These are phyloP conservation scores for Venturia canescens DNA, from an alignment of 1,140 invertebrate species.

Conservation along the genomic window DNA sequence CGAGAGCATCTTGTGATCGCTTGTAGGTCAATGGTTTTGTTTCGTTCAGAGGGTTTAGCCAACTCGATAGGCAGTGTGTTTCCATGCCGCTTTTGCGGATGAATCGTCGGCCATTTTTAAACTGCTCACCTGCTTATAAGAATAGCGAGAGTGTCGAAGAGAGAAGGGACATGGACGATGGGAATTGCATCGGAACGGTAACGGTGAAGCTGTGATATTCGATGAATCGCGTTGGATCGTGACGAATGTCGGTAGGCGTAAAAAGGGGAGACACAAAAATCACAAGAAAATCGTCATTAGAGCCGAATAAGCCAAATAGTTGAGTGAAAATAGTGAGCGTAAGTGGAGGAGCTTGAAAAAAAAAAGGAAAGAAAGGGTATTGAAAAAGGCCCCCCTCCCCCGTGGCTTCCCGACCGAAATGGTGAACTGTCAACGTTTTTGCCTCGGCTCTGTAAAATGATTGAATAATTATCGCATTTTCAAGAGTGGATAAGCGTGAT, in stretches of 20 bases:
- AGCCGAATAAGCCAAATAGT: neutral
- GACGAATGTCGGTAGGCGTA: slow-evolving; percentile 30
- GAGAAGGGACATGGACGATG: slow-evolving; percentile 53
- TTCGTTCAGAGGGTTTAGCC: neutral
- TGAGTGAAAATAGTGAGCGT: neutral
- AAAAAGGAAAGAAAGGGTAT: slow-evolving; percentile 25
- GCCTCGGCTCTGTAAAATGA: slow-evolving; percentile 36
- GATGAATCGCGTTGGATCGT: slow-evolving; percentile 51
- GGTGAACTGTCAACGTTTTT: slow-evolving; percentile 67
- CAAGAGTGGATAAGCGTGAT: neutral
- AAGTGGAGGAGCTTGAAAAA: neutral
- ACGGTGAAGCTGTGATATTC: slow-evolving; percentile 49
- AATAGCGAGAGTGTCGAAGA: slow-evolving; percentile 46
- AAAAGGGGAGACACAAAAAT: slow-evolving; percentile 1
- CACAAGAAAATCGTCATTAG: neutral
- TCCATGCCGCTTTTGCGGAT: slow-evolving; percentile 47
- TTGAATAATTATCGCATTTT: neutral
- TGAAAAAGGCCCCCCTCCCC: neutral
- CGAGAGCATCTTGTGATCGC: too few species aligned
- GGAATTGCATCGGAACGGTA: slow-evolving; percentile 43
- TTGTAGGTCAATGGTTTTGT: too few species aligned
- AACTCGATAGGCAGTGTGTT: slow-evolving; percentile 6
- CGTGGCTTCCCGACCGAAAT: slow-evolving; percentile 54
- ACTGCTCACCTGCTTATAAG: slow-evolving; percentile 62
- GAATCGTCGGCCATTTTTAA: slow-evolving; percentile 70